Conservation (phyloP, 2,113 vertebrate species). For the Triplophysa dalaica region DNA sequence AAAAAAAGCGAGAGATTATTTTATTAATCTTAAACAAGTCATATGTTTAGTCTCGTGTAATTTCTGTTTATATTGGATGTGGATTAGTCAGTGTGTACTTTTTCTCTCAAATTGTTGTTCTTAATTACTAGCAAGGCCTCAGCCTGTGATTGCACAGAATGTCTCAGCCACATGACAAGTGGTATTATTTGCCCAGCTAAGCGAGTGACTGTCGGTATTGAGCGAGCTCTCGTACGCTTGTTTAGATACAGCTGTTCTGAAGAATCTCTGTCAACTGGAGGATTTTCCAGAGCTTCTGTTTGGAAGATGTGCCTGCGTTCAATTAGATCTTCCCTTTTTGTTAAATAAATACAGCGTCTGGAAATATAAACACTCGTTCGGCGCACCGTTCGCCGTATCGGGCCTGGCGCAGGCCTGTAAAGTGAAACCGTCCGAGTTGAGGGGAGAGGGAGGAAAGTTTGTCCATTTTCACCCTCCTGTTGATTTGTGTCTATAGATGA, state of each 20-base stretch:
- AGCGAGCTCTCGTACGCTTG: constrained; percentile 60
- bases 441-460: background rate
- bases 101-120: constrained; percentile 50
- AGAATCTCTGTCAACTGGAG: constrained; percentile 66
- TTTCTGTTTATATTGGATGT: constrained; percentile 43
- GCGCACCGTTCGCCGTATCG: constrained; percentile 27
- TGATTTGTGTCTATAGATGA: constrained; percentile 74
- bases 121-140: constrained; percentile 49
- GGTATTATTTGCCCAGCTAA: constrained; percentile 58
- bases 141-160: constrained; percentile 39
- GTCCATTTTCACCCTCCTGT: constrained; percentile 55
- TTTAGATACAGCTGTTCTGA: constrained; percentile 70
- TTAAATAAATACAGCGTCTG: constrained; percentile 72
- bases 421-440: constrained; percentile 44
- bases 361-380: constrained; percentile 67
- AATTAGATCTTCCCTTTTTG: constrained; percentile 68
- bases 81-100: constrained; percentile 53
- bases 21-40: constrained; percentile 10
- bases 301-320: constrained; percentile 57
- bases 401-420: constrained; percentile 53
- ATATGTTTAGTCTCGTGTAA: constrained; percentile 18
- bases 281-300: constrained; percentile 65
- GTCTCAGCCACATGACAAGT: constrained; percentile 47
- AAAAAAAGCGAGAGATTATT: background rate
- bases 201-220: constrained; percentile 55